Percentiles rank a stretch among this genome's conserved stretches.
These are phyloP conservation scores for Gavia stellata DNA, from an alignment of 2,113 vertebrate genomes.

Conservation along the genomic window DNA sequence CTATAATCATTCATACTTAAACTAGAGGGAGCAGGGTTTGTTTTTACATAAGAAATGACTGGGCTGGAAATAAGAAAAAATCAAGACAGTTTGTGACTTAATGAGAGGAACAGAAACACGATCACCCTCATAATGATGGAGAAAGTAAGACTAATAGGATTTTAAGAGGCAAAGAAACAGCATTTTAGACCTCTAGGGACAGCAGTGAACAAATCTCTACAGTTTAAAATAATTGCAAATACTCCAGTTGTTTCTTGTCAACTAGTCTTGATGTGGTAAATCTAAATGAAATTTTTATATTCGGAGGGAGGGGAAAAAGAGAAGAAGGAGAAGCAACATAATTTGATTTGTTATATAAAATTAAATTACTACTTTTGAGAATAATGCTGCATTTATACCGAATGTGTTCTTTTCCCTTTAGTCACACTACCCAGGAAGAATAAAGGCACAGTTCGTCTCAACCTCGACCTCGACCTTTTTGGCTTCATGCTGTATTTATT, in stretches of 20 bases:
- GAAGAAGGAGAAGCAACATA: background rate
- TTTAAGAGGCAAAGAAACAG: background rate
- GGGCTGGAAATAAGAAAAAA: background rate
- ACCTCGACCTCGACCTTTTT: fast-evolving
- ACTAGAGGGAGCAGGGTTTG: background rate
- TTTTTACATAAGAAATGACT: background rate
- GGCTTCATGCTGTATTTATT: background rate
- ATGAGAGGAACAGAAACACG: background rate
- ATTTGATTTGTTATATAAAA: background rate
- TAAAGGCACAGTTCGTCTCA: background rate
- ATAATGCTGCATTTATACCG: background rate
- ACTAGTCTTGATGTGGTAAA: background rate
- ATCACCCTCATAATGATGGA: background rate
- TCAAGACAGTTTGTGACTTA: background rate
- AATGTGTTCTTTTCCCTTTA: background rate
- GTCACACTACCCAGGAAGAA: background rate
- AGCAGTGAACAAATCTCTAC: background rate
- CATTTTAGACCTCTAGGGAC: background rate
- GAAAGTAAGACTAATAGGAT: background rate
- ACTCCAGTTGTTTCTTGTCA: background rate
- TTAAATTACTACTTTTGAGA: background rate
- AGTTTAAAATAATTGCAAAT: background rate
- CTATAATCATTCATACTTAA: background rate
- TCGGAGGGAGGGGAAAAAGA: background rate
- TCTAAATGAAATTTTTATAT: background rate